phyloP scores from a whole-genome alignment of 2,888 invertebrate genomes.

The Lypha dubia region DNA sequence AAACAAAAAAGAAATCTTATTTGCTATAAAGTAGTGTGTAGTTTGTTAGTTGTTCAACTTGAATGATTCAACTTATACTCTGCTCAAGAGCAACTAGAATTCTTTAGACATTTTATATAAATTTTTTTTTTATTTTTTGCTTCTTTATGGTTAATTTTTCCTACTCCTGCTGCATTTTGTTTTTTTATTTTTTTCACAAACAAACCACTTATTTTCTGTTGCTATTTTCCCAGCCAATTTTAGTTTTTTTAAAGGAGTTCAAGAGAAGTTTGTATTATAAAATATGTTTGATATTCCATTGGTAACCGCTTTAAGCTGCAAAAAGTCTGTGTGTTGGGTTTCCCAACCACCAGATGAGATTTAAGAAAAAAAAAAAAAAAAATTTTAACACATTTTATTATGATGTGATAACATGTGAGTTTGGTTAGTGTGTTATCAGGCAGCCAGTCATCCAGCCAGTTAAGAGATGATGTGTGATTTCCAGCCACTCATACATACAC shows the following conservation, averaged over 20 bases:
- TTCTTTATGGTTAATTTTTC: not conserved
- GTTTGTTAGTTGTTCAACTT: constrained; percentile 61
- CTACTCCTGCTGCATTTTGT: not conserved
- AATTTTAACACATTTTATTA: no score
- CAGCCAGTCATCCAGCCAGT: not conserved
- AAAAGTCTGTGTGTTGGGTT: not conserved
- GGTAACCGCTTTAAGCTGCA: not conserved
- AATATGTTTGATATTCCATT: constrained; percentile 16
- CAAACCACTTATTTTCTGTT: constrained; percentile 47
- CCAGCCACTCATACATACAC: no score
- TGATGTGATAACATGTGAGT: not conserved
- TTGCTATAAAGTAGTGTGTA: constrained; percentile 31
- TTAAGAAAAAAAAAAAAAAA: no score
- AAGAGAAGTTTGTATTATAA: constrained; percentile 17
- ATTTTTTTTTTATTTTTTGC: not conserved
- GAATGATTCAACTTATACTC: constrained; percentile 66
- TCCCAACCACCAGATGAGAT: not conserved
- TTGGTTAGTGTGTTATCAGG: not conserved
- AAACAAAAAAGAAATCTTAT: constrained; percentile 9
- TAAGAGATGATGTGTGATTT: not conserved
- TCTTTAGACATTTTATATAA: constrained; percentile 50
- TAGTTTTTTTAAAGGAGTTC: constrained; percentile 31
- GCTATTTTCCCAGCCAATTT: constrained; percentile 63
- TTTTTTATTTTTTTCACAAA: constrained; percentile 10
- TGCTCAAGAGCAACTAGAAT: constrained; percentile 59